Conservation (phyloP, 2,797 vertebrate genomes). For the Paguma larvata region DNA sequence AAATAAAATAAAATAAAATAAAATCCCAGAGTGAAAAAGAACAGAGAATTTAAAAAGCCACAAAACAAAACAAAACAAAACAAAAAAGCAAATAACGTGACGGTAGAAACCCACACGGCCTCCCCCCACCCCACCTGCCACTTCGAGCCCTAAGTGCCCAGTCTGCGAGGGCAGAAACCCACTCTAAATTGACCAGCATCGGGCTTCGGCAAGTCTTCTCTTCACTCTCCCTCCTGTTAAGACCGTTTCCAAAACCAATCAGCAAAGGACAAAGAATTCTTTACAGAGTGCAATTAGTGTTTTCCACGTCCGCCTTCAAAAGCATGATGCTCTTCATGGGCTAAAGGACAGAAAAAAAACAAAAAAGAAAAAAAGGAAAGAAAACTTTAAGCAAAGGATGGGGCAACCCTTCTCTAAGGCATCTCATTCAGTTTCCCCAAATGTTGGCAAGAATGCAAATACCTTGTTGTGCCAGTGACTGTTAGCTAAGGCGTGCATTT, state of each 20-base stretch:
- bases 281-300: conserved; percentile 89
- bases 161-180: conserved; percentile 81
- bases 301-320: conserved; percentile 96
- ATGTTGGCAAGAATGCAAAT: conserved; percentile 76
- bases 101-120: conserved; percentile 55
- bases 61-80: background rate
- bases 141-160: conserved; percentile 79
- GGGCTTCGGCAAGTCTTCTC: conserved; percentile 83
- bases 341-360: conserved; percentile 89
- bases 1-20: background rate
- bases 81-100: conserved; percentile 61
- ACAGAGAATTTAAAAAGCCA: conserved; percentile 67
- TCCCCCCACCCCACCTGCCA: conserved; percentile 76
- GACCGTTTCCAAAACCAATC: conserved; percentile 84
- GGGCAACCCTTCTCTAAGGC: conserved; percentile 81
- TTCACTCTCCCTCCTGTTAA: conserved; percentile 82
- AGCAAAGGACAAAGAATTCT: conserved; percentile 79
- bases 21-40: conserved; percentile 59
- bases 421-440: conserved; percentile 80
- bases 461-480: conserved; percentile 77
- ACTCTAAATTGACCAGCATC: conserved; percentile 74
- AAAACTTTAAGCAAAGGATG: conserved; percentile 85
- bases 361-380: conserved; percentile 82
- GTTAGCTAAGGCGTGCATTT: conserved; percentile 75
- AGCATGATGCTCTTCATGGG: conserved; percentile 97